phyloP scores from a whole-genome alignment of 2,888 invertebrate species.

The Osedax fenrisi region DNA sequence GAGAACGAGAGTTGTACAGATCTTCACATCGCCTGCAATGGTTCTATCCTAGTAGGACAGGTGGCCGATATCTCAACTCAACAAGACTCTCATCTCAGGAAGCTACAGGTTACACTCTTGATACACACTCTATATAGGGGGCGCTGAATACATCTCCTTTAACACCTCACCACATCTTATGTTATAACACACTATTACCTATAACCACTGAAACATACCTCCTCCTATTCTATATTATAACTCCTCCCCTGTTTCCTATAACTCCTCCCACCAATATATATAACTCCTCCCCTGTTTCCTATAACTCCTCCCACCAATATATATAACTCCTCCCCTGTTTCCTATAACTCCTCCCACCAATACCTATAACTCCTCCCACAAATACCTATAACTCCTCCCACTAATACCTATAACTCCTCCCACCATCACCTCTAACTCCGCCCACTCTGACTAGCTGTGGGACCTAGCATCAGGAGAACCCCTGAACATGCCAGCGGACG shows the following conservation, averaged over 20 bases:
- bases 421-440: slow-evolving; percentile 41
- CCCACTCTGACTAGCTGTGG: slow-evolving; percentile 50
- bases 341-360: not conserved
- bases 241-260: not conserved
- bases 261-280: slow-evolving; percentile 23
- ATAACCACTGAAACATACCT: too few species aligned
- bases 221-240: not conserved
- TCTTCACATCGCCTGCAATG: slow-evolving; percentile 48
- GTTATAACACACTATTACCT: not conserved
- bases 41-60: slow-evolving; percentile 48
- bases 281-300: too few species aligned
- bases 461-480: slow-evolving; percentile 48
- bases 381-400: slow-evolving; percentile 1
- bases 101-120: slow-evolving; percentile 43
- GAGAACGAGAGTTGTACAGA: slow-evolving; percentile 49
- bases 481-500: slow-evolving; percentile 44
- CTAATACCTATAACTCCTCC: not conserved
- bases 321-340: slow-evolving; percentile 48
- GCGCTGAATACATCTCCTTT: not conserved
- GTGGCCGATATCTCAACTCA: slow-evolving; percentile 43
- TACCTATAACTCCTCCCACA: not conserved
- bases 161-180: not conserved
- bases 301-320: not conserved
- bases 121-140: not conserved
- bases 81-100: slow-evolving; percentile 44